A percentile compares a stretch with the other conserved stretches of the same genome.
phyloP scores from a whole-genome alignment of 2,888 invertebrate species.

The Caenorhabditis panamensis region DNA sequence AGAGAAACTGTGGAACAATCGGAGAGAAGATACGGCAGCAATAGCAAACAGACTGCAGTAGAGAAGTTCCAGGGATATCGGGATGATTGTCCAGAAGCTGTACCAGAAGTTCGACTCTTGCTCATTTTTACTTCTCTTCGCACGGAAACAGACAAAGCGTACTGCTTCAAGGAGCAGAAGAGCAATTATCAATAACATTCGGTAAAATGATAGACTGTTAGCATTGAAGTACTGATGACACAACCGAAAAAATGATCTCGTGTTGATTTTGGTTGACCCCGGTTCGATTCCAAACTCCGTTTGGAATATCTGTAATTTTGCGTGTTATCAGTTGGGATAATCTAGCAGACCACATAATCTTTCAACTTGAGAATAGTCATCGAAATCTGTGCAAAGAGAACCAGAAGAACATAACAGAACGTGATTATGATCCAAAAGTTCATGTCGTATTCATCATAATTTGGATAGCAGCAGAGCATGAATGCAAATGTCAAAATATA shows the following conservation, averaged over 20 bases:
- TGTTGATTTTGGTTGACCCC: neutral
- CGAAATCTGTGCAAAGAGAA: constrained; percentile 18
- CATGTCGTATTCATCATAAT: constrained; percentile 4
- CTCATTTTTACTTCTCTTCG: neutral
- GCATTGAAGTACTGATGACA: constrained; percentile 14
- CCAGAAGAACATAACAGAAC: constrained; percentile 19
- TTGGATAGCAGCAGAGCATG: constrained; percentile 28
- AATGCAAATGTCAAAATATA: constrained; percentile 24
- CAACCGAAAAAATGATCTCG: neutral
- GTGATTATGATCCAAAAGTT: neutral
- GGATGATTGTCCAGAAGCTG: neutral
- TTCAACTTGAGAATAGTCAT: constrained; percentile 18
- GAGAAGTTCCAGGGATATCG: constrained; percentile 28
- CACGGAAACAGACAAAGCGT: constrained; percentile 3
- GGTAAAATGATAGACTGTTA: constrained; percentile 33
- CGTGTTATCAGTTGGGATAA: neutral
- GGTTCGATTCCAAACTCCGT: neutral
- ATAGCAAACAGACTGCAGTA: constrained; percentile 37
- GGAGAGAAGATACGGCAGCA: constrained; percentile 33
- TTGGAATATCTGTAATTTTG: neutral
- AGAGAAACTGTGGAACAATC: constrained; percentile 13
- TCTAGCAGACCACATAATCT: constrained; percentile 23
- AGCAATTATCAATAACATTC: constrained; percentile 11
- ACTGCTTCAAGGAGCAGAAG: constrained; percentile 21
- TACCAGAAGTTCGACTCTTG: constrained; percentile 1